Conservation (phyloP, 2,888 invertebrate genomes). For the Graphium colonna region DNA sequence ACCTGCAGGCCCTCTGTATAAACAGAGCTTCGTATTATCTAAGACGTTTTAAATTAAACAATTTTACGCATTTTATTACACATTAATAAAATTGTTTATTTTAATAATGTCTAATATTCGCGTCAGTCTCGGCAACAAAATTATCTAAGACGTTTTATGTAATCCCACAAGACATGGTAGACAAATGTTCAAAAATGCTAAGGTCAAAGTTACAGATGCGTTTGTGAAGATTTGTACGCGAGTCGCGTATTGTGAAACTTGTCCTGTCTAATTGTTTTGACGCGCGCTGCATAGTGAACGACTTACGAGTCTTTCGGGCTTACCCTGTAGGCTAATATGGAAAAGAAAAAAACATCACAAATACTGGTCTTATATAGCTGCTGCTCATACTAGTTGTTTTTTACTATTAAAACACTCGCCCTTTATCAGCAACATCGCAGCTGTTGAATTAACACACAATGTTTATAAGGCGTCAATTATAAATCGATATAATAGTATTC, state of each 20-base stretch:
- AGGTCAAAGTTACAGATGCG: conserved; percentile 44
- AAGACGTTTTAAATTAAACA: too few relatives aligned
- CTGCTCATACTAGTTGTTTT: background rate
- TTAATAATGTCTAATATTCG: too few relatives aligned
- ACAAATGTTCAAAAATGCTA: conserved; percentile 25
- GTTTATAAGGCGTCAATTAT: conserved; percentile 11
- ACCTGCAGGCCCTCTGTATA: too few relatives aligned
- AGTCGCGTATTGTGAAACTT: conserved; percentile 48
- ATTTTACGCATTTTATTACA: too few relatives aligned
- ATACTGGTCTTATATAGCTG: background rate
- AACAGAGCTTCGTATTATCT: too few relatives aligned
- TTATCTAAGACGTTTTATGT: conserved; percentile 4
- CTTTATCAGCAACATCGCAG: background rate
- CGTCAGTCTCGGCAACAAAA: too few relatives aligned
- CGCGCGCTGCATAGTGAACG: conserved; percentile 44
- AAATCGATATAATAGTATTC: too few relatives aligned
- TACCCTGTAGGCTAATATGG: conserved; percentile 9
- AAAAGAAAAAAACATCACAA: conserved; percentile 2
- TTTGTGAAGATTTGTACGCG: conserved; percentile 42
- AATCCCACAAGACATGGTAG: conserved; percentile 19
- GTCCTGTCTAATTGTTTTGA: conserved; percentile 58
- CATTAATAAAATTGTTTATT: too few relatives aligned
- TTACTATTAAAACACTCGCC: too few relatives aligned
- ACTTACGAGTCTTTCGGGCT: conserved; percentile 40
- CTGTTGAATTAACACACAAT: conserved; percentile 9